A percentile compares a stretch with the other conserved stretches of the same genome.
Conservation (phyloP, 2,888 invertebrate species). For the Ashinkailepas kermadecensis region DNA sequence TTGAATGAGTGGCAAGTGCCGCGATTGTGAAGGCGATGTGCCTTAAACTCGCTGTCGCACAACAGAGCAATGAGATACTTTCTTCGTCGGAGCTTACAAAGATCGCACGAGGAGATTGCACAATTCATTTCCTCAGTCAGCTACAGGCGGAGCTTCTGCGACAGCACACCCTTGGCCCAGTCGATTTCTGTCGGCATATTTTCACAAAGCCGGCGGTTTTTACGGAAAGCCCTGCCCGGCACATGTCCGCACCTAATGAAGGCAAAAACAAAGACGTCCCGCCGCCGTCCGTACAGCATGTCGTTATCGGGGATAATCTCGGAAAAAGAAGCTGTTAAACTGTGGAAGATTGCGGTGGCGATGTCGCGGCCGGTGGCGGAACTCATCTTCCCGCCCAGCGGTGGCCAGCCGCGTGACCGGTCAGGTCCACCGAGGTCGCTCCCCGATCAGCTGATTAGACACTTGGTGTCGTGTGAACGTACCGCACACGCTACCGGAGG, state of each 20-base stretch:
- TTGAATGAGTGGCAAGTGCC: too few relatives aligned
- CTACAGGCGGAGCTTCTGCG: too few relatives aligned
- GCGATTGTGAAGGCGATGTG: too few relatives aligned
- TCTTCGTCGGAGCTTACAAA: too few relatives aligned
- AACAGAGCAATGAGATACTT: too few relatives aligned
- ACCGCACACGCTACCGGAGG: background rate
- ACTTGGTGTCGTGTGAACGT: too few relatives aligned
- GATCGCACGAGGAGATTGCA: too few relatives aligned
- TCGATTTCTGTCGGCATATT: background rate
- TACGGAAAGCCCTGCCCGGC: background rate
- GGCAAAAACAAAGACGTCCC: conserved; percentile 18
- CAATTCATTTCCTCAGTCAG: too few relatives aligned
- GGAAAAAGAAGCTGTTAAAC: background rate
- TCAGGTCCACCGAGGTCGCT: too few relatives aligned
- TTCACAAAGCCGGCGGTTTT: background rate
- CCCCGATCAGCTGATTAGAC: too few relatives aligned
- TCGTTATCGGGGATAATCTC: conserved; percentile 9
- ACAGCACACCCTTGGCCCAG: too few relatives aligned
- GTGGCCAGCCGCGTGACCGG: background rate
- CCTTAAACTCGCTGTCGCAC: too few relatives aligned
- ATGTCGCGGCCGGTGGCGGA: background rate
- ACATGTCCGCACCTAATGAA: background rate
- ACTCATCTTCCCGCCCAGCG: background rate
- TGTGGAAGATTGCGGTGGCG: background rate
- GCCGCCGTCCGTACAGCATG: background rate